Conservation (phyloP, 2,113 vertebrate genomes). For the Symphodus melops region DNA sequence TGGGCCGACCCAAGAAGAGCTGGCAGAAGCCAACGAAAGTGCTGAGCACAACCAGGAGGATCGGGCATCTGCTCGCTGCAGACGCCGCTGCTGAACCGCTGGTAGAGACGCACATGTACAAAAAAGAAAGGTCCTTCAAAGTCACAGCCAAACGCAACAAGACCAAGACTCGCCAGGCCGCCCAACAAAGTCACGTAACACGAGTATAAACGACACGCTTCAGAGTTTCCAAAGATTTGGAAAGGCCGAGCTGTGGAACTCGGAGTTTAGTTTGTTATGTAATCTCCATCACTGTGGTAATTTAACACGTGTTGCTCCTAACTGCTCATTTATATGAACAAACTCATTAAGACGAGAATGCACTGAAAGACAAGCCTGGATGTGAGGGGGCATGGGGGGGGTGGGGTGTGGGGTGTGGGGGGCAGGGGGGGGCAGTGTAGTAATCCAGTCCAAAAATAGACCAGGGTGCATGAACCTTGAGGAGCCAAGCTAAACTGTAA, state of each 20-base stretch:
- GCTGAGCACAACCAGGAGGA: conserved; percentile 65
- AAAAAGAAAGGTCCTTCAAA: conserved; percentile 71
- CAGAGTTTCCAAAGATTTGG: background rate
- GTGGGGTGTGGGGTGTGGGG: too few relatives aligned
- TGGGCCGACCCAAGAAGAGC: conserved; percentile 70
- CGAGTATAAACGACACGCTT: background rate
- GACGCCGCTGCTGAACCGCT: conserved; percentile 68
- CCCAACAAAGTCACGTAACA: background rate
- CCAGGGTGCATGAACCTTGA: conserved; percentile 9
- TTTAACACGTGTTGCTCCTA: conserved; percentile 37
- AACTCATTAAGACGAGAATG: conserved; percentile 67
- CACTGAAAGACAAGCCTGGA: conserved; percentile 58
- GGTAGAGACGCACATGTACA: conserved; percentile 48
- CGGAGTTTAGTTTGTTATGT: background rate
- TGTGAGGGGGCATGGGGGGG: conserved; percentile 22
- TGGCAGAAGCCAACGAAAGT: conserved; percentile 58
- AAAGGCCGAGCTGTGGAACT: background rate
- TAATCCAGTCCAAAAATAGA: conserved; percentile 48
- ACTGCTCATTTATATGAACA: conserved; percentile 60
- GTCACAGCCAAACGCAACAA: conserved; percentile 34
- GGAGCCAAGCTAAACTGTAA: conserved; percentile 28
- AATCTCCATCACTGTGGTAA: conserved; percentile 34
- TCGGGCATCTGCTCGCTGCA: conserved; percentile 75
- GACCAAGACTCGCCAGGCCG: background rate
- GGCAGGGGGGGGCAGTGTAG: conserved; percentile 28